Base-by-base conservation (phyloP, 2,888 invertebrate genomes). In the Drosophila anceps region DNA sequence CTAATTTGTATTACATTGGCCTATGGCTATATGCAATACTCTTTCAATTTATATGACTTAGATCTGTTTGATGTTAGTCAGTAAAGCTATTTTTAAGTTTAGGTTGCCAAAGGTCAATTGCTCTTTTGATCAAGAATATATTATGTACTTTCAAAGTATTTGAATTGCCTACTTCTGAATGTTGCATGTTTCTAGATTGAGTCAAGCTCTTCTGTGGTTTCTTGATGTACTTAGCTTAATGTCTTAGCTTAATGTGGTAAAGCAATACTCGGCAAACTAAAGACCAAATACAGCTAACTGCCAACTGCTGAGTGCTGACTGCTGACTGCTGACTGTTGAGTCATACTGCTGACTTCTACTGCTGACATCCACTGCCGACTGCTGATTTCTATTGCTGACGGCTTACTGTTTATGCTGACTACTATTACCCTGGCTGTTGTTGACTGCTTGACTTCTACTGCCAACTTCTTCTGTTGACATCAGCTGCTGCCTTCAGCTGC, bases 231-330 rank as follows among this genome's bases (percentile, higher is more conserved):
- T 24, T 13, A 6, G 6, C 24, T n/a, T n/a, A n/a, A 7, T 7
- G 2, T 2, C 2, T 44, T 44, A 6, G 0, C 20, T 13, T 24
- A 2, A 9, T n/a, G 8, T 41, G 9, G 3, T 37, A 4, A 4
- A 9, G 9, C 10, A 10, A 41, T n/a, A n/a, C 8, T 8, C 10
- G 54, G 54, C 13, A 51, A 62, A 61, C 10, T 43, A 50, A 48
- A 62, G 15, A 20, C n/a, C n/a, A 58, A 48, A 33, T 27, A 33
- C 50, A 37, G 54, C 33, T 2, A 60, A 44, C 8, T 39, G 9
- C 10, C 4, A 18, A 18, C 41, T 41, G 1, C 12, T 2, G 15
- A 35, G 8, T n/a, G 35, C 35, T 13, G 13, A n/a, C 12, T 20
- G 20, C 43, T 5, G 20, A 20, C 20, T 39, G n/a, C 24, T 57